Evolutionary conservation across 2,113 vertebrate species (phyloP), one percentile per base, ranked within the genome.

Genomic region (Ceuthmochares aereus): DNA sequence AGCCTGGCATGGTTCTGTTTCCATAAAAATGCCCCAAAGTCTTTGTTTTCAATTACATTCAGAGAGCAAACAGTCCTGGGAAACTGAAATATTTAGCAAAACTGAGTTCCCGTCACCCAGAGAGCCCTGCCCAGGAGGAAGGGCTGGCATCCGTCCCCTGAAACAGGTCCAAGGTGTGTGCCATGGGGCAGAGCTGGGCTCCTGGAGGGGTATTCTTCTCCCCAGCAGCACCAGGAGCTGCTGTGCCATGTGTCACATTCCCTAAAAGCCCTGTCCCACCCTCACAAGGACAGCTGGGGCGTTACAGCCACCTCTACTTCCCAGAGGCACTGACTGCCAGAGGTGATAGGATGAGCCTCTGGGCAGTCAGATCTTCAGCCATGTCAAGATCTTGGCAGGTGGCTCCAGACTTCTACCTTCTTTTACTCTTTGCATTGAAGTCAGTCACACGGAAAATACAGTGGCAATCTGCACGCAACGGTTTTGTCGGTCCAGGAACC

Each of bases 191-290:
- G 32, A 74, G 36, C 7, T 0, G 2, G 36, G 19, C 21, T 54
- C 66, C 0, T 1, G 3, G 30, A 52, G 12, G 21, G 2, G 29
- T 5, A 6, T 10, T 29, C 0, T 3, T 37, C 10, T 23, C 21
- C 25, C 32, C 32, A 51, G 32, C 23, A 51, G 32, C 43, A 29
- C 64, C 60, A 40, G 23, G 42, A 84, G 32, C 30, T 52, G 18
- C 70, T 54, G 58, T 26, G 22, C 69, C 13, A 2, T 22, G 52
- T 66, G 56, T 70, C 30, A 32, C 30, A 23, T 25, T 42, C 56
- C 56, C 74, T 42, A 29, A 58, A 59, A 73, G 7, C 42, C 47
- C 64, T 67, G 19, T 4, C 21, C 43, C 49, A 32, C 9, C 54
- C 43, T 67, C 26, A 4, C 1, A 19, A 54, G 56, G 21, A 8